Evolutionary conservation across 2,888 invertebrate genomes (phyloP).

Genomic region (Leptopilina drosophilae): DNA sequence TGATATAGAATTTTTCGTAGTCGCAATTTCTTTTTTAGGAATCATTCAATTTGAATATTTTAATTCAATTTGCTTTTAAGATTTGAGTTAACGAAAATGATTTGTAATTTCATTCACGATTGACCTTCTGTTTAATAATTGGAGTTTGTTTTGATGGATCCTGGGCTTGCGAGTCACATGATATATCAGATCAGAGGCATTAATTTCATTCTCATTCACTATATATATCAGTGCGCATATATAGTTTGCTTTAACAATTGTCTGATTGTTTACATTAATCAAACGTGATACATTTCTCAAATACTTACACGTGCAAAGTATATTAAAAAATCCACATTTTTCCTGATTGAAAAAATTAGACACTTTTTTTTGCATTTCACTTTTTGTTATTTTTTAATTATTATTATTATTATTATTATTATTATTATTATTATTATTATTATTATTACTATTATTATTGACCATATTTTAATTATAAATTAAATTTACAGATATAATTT

Average conservation of each 20-base stretch:
- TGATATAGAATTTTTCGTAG: not conserved
- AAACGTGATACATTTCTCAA: not conserved
- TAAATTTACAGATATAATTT: no score
- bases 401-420: no score
- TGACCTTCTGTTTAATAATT: slow-evolving; percentile 26
- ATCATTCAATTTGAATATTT: not conserved
- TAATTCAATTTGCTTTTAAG: slow-evolving; percentile 12
- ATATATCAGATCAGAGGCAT: slow-evolving; percentile 8
- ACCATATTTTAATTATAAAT: no score
- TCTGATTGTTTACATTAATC: slow-evolving; percentile 22
- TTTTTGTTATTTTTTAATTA: no score
- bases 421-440: no score
- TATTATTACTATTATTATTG: no score
- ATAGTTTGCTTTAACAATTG: slow-evolving; percentile 13
- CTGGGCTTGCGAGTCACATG: slow-evolving; percentile 26
- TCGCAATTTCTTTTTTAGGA: not conserved
- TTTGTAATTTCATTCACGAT: slow-evolving; percentile 19
- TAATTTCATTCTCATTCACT: slow-evolving; percentile 25
- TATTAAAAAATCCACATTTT: not conserved
- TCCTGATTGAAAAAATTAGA: no score
- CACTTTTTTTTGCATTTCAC: no score
- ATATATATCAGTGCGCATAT: not conserved
- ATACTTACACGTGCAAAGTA: slow-evolving; percentile 1
- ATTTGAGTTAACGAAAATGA: slow-evolving; percentile 10
- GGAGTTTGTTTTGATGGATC: slow-evolving; percentile 31